Evolutionary conservation across 2,797 vertebrate species (phyloP).

Genomic region (Arvicola amphibius): DNA sequence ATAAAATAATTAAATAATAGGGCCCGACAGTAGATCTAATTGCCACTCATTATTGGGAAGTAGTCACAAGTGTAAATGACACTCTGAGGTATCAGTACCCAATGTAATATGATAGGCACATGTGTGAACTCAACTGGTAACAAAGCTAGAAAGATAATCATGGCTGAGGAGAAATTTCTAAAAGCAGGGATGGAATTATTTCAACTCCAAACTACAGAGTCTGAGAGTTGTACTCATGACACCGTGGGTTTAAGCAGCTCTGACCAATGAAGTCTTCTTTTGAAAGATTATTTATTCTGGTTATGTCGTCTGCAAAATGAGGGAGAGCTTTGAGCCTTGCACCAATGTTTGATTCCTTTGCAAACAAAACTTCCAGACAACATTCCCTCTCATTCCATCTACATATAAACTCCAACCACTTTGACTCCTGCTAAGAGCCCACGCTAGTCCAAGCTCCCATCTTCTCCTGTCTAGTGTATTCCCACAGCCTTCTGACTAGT

Average conservation of each 20-base stretch:
- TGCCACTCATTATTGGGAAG: conserved; percentile 34
- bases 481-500: neutral
- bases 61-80: neutral
- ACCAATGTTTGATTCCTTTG: neutral
- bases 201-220: neutral
- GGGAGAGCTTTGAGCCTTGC: neutral
- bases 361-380: neutral
- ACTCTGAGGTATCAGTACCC: neutral
- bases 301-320: neutral
- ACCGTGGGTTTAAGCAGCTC: neutral
- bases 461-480: neutral
- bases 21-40: neutral
- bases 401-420: neutral
- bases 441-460: neutral
- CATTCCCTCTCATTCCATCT: neutral
- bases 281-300: neutral
- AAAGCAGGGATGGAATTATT: neutral
- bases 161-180: neutral
- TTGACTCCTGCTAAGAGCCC: no score
- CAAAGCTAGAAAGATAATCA: neutral
- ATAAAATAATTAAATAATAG: conserved; percentile 35
- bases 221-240: neutral
- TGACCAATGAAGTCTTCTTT: neutral
- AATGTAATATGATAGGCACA: neutral
- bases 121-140: neutral